Conservation (phyloP, 2,888 invertebrate species). For the Cyclophora punctaria region DNA sequence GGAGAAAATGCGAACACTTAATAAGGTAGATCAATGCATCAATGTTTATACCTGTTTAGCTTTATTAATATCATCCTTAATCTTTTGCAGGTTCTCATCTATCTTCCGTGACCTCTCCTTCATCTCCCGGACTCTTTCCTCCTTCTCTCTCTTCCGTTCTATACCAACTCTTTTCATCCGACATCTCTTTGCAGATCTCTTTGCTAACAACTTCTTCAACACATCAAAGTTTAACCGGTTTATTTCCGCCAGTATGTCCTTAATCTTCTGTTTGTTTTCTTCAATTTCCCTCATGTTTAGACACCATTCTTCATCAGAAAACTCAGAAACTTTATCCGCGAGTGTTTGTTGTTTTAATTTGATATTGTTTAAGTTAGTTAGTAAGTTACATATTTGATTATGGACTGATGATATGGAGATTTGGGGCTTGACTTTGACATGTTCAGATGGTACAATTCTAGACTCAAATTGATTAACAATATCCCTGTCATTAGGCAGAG, state of each 20-base stretch:
- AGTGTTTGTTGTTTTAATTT: slow-evolving; percentile 53
- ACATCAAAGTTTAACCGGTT: slow-evolving; percentile 51
- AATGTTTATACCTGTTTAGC: slow-evolving; percentile 78
- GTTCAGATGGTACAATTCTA: too few species aligned
- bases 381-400: slow-evolving; percentile 30
- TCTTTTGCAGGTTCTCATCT: slow-evolving; percentile 79
- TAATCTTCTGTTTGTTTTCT: slow-evolving; percentile 60
- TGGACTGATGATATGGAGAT: slow-evolving; percentile 35
- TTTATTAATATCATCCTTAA: slow-evolving; percentile 77
- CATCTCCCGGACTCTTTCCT: slow-evolving; percentile 47
- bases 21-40: too few species aligned
- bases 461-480: too few species aligned
- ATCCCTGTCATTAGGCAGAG: neutral
- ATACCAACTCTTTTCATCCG: slow-evolving; percentile 56
- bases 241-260: slow-evolving; percentile 47
- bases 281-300: slow-evolving; percentile 64
- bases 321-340: slow-evolving; percentile 47
- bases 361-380: slow-evolving; percentile 31
- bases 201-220: slow-evolving; percentile 56
- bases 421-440: slow-evolving; percentile 1
- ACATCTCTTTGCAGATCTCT: slow-evolving; percentile 62
- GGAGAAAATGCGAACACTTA: too few species aligned
- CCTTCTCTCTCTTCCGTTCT: slow-evolving; percentile 47
- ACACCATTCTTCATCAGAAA: slow-evolving; percentile 74
- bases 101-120: slow-evolving; percentile 75